These are phyloP conservation scores for Petrophora chlorosata DNA, from an alignment of 2,888 invertebrate species.

Conservation along the genomic window DNA sequence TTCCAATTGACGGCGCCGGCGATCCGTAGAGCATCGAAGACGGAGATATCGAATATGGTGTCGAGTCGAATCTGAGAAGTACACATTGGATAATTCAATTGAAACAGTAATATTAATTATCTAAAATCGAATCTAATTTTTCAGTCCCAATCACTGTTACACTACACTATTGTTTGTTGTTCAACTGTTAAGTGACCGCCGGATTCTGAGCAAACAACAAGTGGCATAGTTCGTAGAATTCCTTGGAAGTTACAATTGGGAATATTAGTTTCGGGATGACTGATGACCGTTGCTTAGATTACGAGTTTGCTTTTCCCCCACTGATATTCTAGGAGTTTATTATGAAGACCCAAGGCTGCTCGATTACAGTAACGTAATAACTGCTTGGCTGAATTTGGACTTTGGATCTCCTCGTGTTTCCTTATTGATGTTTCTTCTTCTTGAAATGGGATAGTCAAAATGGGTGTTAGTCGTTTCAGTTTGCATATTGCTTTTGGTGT, in stretches of 20 bases:
- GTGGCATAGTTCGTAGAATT: constrained; percentile 55
- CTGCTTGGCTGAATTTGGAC: constrained; percentile 1
- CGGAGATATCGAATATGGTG: too few relatives aligned
- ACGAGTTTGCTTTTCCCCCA: constrained; percentile 25
- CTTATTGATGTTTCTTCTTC: too few relatives aligned
- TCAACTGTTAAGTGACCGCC: constrained; percentile 41
- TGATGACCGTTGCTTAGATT: constrained; percentile 52
- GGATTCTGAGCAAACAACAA: constrained; percentile 48
- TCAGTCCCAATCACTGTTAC: constrained; percentile 17
- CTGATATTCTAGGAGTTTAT: constrained; percentile 24
- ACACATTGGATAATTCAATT: too few relatives aligned
- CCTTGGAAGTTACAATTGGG: constrained; percentile 50
- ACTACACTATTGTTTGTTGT: constrained; percentile 7
- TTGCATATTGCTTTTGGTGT: too few relatives aligned
- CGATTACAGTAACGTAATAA: constrained; percentile 12
- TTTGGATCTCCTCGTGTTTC: neutral
- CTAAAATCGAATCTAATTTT: neutral
- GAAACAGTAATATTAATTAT: neutral
- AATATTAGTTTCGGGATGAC: constrained; percentile 63
- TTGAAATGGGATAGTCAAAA: too few relatives aligned
- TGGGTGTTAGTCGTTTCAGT: too few relatives aligned
- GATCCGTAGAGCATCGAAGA: too few relatives aligned
- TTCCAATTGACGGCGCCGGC: too few relatives aligned
- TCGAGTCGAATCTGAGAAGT: too few relatives aligned
- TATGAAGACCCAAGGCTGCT: constrained; percentile 15